Evolutionary conservation across 37 sponge, comb jelly and placozoan genomes (phyloP).

Genomic region (Chondrosia reniformis): DNA sequence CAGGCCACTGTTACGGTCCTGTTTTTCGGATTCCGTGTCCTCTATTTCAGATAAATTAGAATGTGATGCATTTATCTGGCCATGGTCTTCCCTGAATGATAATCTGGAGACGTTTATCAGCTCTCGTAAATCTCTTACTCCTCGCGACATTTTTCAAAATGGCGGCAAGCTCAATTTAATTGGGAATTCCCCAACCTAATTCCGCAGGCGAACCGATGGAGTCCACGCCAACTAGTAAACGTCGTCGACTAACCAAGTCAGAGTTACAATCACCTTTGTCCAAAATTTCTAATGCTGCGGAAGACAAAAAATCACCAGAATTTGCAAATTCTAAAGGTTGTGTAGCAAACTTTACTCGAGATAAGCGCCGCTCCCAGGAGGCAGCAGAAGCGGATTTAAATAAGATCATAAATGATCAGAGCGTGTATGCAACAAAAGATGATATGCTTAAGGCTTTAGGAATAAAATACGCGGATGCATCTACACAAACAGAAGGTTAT

Average conservation of each 20-base stretch:
- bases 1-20: background rate
- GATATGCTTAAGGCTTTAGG: background rate
- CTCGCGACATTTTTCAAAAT: conserved; percentile 8
- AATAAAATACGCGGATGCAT: background rate
- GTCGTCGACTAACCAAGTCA: no score
- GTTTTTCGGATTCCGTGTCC: background rate
- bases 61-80: background rate
- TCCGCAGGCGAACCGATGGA: no score
- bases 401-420: background rate
- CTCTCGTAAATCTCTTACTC: conserved; percentile 15
- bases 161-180: no score
- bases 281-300: no score
- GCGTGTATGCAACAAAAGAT: background rate
- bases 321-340: no score
- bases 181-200: background rate
- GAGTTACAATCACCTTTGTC: no score
- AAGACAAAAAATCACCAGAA: no score
- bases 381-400: background rate
- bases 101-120: conserved; percentile 10
- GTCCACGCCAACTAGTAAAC: no score
- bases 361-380: no score
- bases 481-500: background rate
- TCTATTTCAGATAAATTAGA: conserved; percentile 9
- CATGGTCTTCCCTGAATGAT: conserved; percentile 18
- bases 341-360: no score